These are phyloP conservation scores for Tromatobia lineatoria DNA, from an alignment of 2,888 invertebrate species.

Conservation along the genomic window DNA sequence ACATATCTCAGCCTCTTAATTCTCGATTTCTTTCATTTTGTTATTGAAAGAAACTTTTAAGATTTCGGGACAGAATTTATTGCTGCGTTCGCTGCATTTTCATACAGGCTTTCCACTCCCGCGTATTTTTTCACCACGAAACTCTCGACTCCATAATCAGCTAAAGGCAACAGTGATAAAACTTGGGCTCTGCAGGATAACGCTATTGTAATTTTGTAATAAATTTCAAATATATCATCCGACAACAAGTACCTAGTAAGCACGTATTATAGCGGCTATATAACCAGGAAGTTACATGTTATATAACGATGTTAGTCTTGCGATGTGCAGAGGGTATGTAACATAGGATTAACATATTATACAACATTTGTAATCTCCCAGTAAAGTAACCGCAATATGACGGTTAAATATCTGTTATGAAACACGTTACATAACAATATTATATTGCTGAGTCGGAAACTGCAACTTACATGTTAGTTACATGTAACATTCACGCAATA, in stretches of 20 bases:
- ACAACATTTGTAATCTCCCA: too few relatives aligned
- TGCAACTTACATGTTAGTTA: too few relatives aligned
- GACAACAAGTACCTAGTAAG: background rate
- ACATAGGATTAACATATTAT: too few relatives aligned
- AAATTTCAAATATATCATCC: background rate
- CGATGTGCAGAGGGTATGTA: too few relatives aligned
- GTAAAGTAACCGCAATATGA: too few relatives aligned
- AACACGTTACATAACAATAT: too few relatives aligned
- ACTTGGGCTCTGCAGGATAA: slow-evolving; percentile 1
- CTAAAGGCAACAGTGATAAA: slow-evolving; percentile 31
- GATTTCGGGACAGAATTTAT: slow-evolving; percentile 40
- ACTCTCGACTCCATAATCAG: slow-evolving; percentile 30
- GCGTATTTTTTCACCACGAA: slow-evolving; percentile 11
- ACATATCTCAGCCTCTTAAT: background rate
- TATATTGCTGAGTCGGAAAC: too few relatives aligned
- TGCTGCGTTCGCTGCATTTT: background rate
- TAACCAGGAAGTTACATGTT: too few relatives aligned
- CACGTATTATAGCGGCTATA: too few relatives aligned
- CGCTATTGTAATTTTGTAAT: background rate
- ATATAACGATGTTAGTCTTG: too few relatives aligned
- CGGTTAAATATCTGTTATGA: too few relatives aligned
- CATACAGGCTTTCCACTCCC: background rate
- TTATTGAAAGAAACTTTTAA: slow-evolving; percentile 17
- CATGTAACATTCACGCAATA: too few relatives aligned
- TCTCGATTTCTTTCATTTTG: slow-evolving; percentile 4